Percentiles rank a stretch among this genome's conserved stretches.
Conservation (phyloP, 1,140 invertebrate genomes). For the Lasioglossum albipes region DNA sequence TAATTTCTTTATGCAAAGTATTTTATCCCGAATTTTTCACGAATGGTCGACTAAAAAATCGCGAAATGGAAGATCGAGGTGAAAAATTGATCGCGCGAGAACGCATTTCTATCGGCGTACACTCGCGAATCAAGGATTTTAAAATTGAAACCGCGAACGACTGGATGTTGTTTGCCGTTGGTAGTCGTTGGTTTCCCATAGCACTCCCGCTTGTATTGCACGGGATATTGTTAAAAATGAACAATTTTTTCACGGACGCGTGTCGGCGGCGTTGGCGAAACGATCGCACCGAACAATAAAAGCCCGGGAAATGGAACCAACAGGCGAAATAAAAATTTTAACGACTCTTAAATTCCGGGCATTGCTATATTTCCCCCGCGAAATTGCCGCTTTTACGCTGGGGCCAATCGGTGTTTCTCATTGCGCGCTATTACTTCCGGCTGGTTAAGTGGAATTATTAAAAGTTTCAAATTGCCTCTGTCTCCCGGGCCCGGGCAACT, state of each 20-base stretch:
- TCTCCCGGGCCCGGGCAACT: not conserved
- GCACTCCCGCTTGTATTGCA: not conserved
- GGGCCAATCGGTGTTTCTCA: not conserved
- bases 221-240: not conserved
- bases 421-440: not conserved
- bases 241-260: not conserved
- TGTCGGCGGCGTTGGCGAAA: not conserved
- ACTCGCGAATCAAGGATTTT: not conserved
- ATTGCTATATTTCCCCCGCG: not conserved
- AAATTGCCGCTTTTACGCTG: not conserved
- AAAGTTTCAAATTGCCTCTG: slow-evolving; percentile 8
- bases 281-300: not conserved
- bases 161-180: not conserved
- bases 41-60: no score
- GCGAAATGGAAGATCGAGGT: no score
- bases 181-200: not conserved
- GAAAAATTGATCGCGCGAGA: no score
- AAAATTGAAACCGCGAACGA: not conserved
- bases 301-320: not conserved
- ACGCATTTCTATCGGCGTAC: no score
- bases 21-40: no score
- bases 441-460: slow-evolving; percentile 13
- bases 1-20: no score
- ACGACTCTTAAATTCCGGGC: not conserved
- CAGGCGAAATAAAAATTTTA: not conserved